A percentile compares a stretch with the other conserved stretches of the same genome.
Conservation (phyloP, 2,888 invertebrate genomes). For the Rambutsinella grinnellia region DNA sequence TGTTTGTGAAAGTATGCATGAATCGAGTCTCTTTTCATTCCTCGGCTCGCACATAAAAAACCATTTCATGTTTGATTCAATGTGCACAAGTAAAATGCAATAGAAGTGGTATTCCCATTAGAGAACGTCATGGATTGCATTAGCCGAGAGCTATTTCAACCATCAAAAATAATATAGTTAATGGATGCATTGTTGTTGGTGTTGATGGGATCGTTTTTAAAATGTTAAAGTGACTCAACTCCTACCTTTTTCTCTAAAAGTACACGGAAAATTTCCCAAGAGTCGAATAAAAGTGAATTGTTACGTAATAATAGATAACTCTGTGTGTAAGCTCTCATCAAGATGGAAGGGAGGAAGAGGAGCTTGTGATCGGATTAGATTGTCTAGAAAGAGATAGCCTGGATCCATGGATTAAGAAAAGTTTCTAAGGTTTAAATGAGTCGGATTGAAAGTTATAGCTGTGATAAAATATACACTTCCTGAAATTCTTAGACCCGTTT, state of each 20-base stretch:
- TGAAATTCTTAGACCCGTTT: no score
- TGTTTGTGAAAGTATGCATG: conserved; percentile 11
- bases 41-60: not conserved
- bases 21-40: conserved; percentile 18
- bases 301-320: not conserved
- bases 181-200: not conserved
- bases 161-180: not conserved
- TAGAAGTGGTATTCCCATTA: not conserved
- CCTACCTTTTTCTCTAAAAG: not conserved
- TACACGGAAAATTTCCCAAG: not conserved
- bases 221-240: not conserved
- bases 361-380: not conserved
- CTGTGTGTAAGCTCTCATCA: not conserved
- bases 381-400: not conserved
- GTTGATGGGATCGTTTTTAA: not conserved
- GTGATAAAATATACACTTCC: no score
- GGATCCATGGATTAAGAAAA: not conserved
- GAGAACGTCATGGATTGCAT: not conserved
- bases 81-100: not conserved
- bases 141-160: not conserved
- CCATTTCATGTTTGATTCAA: no score
- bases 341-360: not conserved
- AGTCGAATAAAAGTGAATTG: not conserved
- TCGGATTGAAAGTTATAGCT: not conserved
- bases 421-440: not conserved